A percentile compares a stretch with the other conserved stretches of the same genome.
Conservation (phyloP, 2,888 invertebrate genomes). For the Leptinotarsa peninsularis region DNA sequence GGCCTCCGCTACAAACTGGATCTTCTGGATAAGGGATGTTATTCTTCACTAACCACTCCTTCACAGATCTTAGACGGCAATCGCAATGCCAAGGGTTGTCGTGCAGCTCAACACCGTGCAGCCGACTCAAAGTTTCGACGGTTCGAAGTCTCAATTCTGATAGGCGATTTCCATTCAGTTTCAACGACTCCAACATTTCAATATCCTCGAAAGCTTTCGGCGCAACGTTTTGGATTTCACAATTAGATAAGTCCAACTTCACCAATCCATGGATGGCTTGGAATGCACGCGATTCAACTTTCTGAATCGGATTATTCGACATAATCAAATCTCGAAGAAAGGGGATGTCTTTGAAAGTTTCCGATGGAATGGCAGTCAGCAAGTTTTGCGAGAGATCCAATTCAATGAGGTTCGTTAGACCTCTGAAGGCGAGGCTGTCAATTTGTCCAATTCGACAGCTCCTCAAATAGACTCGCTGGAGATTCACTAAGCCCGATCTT, state of each 20-base stretch:
- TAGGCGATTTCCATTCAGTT: constrained; percentile 84
- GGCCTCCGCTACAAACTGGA: constrained; percentile 80
- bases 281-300: constrained; percentile 82
- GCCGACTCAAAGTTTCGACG: constrained; percentile 78
- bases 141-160: constrained; percentile 79
- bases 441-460: constrained; percentile 89
- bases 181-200: constrained; percentile 80
- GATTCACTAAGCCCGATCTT: constrained; percentile 83
- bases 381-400: constrained; percentile 88
- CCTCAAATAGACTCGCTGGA: constrained; percentile 87
- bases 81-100: constrained; percentile 93
- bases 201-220: constrained; percentile 83
- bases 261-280: constrained; percentile 80
- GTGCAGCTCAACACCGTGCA: constrained; percentile 85
- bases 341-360: constrained; percentile 82
- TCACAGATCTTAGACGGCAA: constrained; percentile 83
- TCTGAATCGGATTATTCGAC: constrained; percentile 84
- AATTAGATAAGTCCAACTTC: constrained; percentile 85
- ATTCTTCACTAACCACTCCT: constrained; percentile 83
- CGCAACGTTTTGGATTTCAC: constrained; percentile 83
- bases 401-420: constrained; percentile 90
- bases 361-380: constrained; percentile 82
- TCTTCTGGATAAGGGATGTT: constrained; percentile 83
- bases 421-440: constrained; percentile 85
- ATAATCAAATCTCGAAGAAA: constrained; percentile 85